These are phyloP conservation scores for Machimus atricapillus DNA, from an alignment of 2,888 invertebrate species.

Conservation along the genomic window DNA sequence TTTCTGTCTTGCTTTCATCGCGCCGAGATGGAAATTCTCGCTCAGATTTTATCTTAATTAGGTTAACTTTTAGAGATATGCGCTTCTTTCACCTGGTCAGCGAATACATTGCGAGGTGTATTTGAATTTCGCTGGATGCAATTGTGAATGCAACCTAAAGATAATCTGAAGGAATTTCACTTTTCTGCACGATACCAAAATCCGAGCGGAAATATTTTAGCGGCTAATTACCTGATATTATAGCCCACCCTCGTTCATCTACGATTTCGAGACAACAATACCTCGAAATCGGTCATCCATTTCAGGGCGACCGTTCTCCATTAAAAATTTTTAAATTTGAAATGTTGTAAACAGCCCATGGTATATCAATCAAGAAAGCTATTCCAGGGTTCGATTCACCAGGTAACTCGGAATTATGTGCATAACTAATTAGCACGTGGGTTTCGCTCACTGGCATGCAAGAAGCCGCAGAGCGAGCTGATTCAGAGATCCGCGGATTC, in stretches of 20 bases:
- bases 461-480: neutral
- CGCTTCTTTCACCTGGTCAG: neutral
- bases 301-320: neutral
- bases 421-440: conserved; percentile 44
- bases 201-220: neutral
- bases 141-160: neutral
- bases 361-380: neutral
- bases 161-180: neutral
- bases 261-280: neutral
- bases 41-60: neutral
- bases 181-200: conserved; percentile 23
- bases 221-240: neutral
- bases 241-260: neutral
- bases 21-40: neutral
- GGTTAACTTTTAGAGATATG: neutral
- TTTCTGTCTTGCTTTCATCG: neutral
- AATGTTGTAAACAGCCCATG: neutral
- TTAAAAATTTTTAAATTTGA: neutral
- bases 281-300: conserved; percentile 9
- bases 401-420: conserved; percentile 39
- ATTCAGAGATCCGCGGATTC: neutral
- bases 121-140: neutral
- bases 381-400: neutral
- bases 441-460: neutral
- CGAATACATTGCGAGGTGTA: neutral